Evolutionary conservation across 2,888 invertebrate genomes (phyloP), one percentile per base, ranked within the genome.

Genomic region (Punctoribates punctum): DNA sequence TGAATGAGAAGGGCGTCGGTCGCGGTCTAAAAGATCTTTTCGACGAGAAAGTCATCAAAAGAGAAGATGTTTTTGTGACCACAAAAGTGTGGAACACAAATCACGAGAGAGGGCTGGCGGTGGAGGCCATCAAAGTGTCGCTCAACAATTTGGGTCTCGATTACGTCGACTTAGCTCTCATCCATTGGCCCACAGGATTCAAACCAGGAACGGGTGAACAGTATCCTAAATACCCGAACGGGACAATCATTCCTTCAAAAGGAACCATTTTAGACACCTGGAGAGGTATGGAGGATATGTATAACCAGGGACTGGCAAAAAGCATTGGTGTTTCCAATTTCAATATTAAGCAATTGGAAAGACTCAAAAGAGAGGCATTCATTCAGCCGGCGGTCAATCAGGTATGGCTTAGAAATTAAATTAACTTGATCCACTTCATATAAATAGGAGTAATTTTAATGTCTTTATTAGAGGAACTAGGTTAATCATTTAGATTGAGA

Each of bases 311-410:
- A 0, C 86, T 89, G 23, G 86, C 90, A 0, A 91, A 89, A 81
- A 88, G 92, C 13, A 92, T 95, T 81, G 95, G 95, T 0, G 83
- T 95, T 4, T 95, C 94, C 0, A 95, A 95, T 83, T 89, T 93
- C 83, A 93, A 90, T 83, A 85, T 84, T 38, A 85, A 86, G 27
- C 95, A 95, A 85, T 86, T 94, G 77, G 85, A 73, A 51, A 38
- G 25, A 17, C 51, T 51, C 4, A 20, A 6, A 8, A 34, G 8
- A 8, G 8, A 34, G 4, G 34, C 34, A 34, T 6, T 6, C 5
- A 8, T 34, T 34, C 5, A 6, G 34, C 34, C 34, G 34, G 34
- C 34, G 8, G 8, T 34, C 5, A 8, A 6, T 34, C n/a, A n/a
- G n/a, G n/a, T n/a, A n/a, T n/a, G n/a, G n/a, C n/a, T n/a, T n/a